phyloP scores from a whole-genome alignment of 2,113 vertebrate genomes.

The Halichoerus grypus region DNA sequence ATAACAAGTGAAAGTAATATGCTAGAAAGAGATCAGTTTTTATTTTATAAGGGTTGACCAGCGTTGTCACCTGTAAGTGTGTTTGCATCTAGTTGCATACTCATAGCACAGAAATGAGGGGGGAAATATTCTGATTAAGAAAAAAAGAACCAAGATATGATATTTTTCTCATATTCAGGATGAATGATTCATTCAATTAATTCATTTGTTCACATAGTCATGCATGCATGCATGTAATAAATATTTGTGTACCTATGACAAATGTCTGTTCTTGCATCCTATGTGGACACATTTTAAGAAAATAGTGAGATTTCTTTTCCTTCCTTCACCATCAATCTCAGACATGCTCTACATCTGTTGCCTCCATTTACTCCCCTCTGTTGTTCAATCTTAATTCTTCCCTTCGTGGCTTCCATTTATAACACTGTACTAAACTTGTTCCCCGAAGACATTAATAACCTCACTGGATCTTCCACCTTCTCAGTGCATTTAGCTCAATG shows the following conservation, averaged over 20 bases:
- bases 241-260: background rate
- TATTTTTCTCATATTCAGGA: conserved; percentile 19
- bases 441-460: background rate
- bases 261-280: background rate
- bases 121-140: conserved; percentile 12
- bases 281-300: conserved; percentile 39
- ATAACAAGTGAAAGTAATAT: background rate
- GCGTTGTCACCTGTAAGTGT: background rate
- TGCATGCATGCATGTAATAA: background rate
- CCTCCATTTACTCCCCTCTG: background rate
- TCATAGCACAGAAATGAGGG: conserved; percentile 6
- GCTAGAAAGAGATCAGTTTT: conserved; percentile 8
- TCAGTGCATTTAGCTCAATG: background rate
- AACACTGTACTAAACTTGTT: background rate
- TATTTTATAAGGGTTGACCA: background rate
- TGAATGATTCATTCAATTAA: background rate
- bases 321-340: background rate
- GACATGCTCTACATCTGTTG: background rate
- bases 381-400: background rate
- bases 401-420: background rate
- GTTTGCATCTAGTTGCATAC: background rate
- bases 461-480: background rate
- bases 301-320: background rate
- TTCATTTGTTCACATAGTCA: background rate
- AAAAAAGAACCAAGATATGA: background rate